Conservation (phyloP, 2,888 invertebrate genomes). For the Eupithecia inturbata region DNA sequence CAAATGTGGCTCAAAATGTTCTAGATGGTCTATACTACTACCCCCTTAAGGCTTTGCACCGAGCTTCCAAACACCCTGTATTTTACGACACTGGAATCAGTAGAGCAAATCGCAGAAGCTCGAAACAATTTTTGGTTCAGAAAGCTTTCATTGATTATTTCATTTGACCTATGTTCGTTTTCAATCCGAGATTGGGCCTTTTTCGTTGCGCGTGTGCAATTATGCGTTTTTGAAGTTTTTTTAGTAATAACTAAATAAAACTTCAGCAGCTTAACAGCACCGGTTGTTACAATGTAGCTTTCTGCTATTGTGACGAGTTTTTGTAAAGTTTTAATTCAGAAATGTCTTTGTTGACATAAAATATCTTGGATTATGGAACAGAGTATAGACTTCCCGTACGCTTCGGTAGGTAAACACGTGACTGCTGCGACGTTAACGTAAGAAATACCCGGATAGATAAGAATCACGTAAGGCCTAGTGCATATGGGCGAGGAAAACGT, state of each 20-base stretch:
- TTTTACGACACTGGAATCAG: background rate
- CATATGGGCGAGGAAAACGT: background rate
- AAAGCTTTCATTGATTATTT: background rate
- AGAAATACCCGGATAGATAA: background rate
- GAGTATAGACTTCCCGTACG: background rate
- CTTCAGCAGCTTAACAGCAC: too few species aligned
- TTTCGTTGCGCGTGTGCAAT: background rate
- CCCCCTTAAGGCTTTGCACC: too few species aligned
- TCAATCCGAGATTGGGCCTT: background rate
- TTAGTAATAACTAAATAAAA: too few species aligned
- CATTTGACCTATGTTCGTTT: background rate
- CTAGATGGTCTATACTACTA: too few species aligned
- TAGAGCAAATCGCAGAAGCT: background rate
- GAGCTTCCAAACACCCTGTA: too few species aligned
- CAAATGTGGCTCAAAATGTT: too few species aligned
- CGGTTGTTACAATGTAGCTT: too few species aligned
- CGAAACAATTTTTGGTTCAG: background rate
- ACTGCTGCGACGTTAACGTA: background rate
- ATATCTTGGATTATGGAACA: background rate
- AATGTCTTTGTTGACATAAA: background rate
- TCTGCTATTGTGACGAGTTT: too few species aligned
- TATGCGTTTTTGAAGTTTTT: background rate
- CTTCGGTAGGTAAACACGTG: background rate
- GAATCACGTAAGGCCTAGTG: background rate
- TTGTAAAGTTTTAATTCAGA: too few species aligned